Evolutionary conservation across 37 sponge, comb jelly and placozoan species (phyloP).

Genomic region (Halichondria panicea): DNA sequence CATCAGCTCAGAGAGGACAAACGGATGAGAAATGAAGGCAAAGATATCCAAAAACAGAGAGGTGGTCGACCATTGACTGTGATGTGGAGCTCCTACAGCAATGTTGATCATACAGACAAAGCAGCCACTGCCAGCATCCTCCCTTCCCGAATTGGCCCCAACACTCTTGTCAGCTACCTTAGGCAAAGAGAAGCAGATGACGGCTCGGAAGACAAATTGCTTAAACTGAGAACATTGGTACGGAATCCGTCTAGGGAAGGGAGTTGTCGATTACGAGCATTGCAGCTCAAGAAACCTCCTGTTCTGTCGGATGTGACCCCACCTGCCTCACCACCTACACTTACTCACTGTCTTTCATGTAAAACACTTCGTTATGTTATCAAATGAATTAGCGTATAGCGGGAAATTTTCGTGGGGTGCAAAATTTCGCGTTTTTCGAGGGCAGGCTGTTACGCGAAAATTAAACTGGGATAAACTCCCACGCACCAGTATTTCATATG

Average conservation of each 20-base stretch:
- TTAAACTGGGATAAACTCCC: no score
- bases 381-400: not conserved
- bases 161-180: not conserved
- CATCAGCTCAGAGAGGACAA: not conserved
- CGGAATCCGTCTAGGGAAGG: not conserved
- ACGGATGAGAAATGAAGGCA: not conserved
- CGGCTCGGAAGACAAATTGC: no score
- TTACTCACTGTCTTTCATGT: not conserved
- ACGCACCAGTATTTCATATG: no score
- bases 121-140: not conserved
- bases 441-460: no score
- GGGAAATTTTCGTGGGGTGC: no score
- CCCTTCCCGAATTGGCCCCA: slow-evolving; percentile 6
- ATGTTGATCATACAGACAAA: not conserved
- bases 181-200: not conserved
- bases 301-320: not conserved
- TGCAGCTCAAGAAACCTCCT: not conserved
- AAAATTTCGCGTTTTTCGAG: no score
- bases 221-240: not conserved
- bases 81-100: no score
- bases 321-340: not conserved
- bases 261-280: not conserved
- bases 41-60: no score
- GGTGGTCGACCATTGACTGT: no score
- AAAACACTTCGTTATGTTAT: not conserved